Evolutionary conservation across 2,797 vertebrate genomes (phyloP).

Genomic region (Hypotaenidia okinawae): DNA sequence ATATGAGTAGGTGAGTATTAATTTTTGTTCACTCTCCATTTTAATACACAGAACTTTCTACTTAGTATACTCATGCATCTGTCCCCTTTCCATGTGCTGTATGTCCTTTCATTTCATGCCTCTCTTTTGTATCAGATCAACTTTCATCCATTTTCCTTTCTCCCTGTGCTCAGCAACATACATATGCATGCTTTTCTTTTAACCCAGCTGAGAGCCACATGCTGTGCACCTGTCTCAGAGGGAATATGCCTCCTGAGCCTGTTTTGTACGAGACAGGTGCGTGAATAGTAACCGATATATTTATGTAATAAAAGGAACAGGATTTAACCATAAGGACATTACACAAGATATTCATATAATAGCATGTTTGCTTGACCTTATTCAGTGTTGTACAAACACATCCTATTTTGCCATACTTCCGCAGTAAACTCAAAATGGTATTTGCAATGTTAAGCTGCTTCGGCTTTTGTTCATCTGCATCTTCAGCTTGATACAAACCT

Average conservation of each 20-base stretch:
- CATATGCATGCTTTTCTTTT: conserved; percentile 23
- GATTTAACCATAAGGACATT: neutral
- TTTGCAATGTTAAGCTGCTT: neutral
- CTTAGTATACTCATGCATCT: neutral
- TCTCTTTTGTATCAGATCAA: conserved; percentile 7
- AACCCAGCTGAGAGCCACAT: conserved; percentile 7
- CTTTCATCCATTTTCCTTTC: conserved; percentile 46
- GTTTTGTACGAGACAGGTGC: neutral
- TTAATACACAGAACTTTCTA: neutral
- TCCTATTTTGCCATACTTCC: neutral
- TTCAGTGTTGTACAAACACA: neutral
- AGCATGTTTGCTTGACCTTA: neutral
- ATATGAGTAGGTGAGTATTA: neutral
- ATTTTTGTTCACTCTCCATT: neutral
- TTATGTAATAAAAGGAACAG: neutral
- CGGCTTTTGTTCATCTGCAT: neutral
- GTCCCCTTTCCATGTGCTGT: neutral
- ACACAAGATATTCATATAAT: neutral
- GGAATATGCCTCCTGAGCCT: conserved; percentile 6
- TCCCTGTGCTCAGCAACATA: neutral
- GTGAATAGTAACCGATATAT: neutral
- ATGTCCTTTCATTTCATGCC: conserved; percentile 28
- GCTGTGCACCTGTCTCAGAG: conserved; percentile 28
- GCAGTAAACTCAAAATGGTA: neutral
- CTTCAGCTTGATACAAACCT: neutral